A percentile compares a stretch with the other conserved stretches of the same genome.
These are phyloP conservation scores for Osmoderma eremita DNA, from an alignment of 2,888 invertebrate species.

Conservation along the genomic window DNA sequence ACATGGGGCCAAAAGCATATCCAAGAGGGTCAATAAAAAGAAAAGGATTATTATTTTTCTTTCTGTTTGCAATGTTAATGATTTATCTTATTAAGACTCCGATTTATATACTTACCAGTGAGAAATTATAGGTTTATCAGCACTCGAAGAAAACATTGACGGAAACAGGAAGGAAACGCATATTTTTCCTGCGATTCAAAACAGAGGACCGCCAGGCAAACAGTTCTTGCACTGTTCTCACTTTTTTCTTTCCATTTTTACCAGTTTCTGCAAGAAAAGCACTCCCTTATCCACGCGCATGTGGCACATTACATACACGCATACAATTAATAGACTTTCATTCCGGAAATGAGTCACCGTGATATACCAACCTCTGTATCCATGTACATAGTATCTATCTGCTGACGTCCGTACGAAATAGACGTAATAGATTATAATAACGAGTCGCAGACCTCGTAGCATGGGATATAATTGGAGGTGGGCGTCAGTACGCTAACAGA, in stretches of 20 bases:
- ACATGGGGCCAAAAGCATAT: too few species aligned
- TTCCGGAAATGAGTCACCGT: constrained; percentile 30
- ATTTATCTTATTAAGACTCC: too few species aligned
- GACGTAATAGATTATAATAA: constrained; percentile 12
- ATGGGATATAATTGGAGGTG: constrained; percentile 18
- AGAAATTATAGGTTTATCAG: too few species aligned
- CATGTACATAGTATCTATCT: constrained; percentile 8
- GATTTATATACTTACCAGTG: too few species aligned
- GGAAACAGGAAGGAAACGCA: too few species aligned
- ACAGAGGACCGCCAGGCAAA: too few species aligned
- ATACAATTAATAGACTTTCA: constrained; percentile 29
- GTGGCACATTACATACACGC: background rate
- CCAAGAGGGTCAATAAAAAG: too few species aligned
- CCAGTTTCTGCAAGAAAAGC: constrained; percentile 1
- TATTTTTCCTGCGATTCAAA: too few species aligned
- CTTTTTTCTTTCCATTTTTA: background rate
- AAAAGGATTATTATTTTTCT: too few species aligned
- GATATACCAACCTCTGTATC: background rate
- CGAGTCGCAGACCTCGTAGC: constrained; percentile 1
- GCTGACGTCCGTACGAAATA: constrained; percentile 10
- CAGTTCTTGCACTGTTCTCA: background rate
- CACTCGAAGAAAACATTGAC: too few species aligned
- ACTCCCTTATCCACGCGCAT: background rate
- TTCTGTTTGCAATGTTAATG: too few species aligned
- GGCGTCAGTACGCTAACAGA: constrained; percentile 26